Percentiles rank a stretch among this genome's conserved stretches.
These are phyloP conservation scores for Villa cingulata DNA, from an alignment of 2,888 invertebrate species.

Conservation along the genomic window DNA sequence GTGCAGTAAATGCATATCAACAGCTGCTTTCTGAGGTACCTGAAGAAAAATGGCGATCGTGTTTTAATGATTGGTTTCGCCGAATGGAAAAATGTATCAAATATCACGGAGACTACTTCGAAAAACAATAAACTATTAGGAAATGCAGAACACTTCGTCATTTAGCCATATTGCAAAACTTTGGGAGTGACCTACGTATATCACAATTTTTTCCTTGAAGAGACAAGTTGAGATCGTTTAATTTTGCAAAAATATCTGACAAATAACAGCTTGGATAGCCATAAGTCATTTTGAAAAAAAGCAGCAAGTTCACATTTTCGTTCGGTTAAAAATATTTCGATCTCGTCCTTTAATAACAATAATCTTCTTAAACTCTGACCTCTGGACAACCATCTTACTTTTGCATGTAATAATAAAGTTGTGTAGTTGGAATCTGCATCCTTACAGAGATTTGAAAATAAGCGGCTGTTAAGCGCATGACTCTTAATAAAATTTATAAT, in stretches of 20 bases:
- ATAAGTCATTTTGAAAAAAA: slow-evolving; percentile 2
- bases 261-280: slow-evolving; percentile 4
- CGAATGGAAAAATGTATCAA: too few relatives aligned
- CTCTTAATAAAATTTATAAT: slow-evolving; percentile 20
- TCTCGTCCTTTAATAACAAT: slow-evolving; percentile 16
- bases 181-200: too few relatives aligned
- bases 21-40: too few relatives aligned
- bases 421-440: slow-evolving; percentile 17
- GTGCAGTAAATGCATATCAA: too few relatives aligned
- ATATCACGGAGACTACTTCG: too few relatives aligned
- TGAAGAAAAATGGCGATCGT: too few relatives aligned
- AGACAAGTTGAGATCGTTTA: slow-evolving; percentile 1
- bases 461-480: slow-evolving; percentile 17
- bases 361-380: slow-evolving; percentile 16
- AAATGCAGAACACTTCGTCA: too few relatives aligned
- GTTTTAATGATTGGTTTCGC: too few relatives aligned
- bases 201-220: slow-evolving; percentile 2
- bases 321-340: slow-evolving; percentile 17
- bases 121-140: too few relatives aligned
- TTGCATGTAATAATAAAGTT: slow-evolving; percentile 17
- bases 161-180: too few relatives aligned
- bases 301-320: slow-evolving; percentile 12
- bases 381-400: slow-evolving; percentile 18
- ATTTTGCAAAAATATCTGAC: slow-evolving; percentile 3
- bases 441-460: slow-evolving; percentile 17